A percentile compares a stretch with the other conserved stretches of the same genome.
Conservation (phyloP, 2,113 vertebrate species). For the Tringa solitaria region DNA sequence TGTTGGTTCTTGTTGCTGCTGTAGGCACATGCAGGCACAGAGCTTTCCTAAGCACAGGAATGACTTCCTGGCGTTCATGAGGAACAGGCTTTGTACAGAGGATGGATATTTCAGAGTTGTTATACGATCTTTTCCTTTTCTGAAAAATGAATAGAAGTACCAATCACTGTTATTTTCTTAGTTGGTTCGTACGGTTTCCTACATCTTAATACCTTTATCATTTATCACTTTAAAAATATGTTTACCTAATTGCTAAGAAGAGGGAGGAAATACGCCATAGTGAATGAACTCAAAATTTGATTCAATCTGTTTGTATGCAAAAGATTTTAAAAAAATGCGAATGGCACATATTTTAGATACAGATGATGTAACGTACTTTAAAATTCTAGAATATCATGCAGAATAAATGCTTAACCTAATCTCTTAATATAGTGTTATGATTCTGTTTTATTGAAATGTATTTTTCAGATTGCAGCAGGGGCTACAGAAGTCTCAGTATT, state of each 20-base stretch:
- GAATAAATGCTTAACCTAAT: not conserved
- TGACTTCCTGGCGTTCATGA: not conserved
- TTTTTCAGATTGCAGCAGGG: conserved; percentile 87
- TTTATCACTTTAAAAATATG: not conserved
- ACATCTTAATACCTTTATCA: not conserved
- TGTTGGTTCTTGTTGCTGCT: not conserved
- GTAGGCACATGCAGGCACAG: not conserved
- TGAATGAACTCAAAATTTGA: not conserved
- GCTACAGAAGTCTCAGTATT: conserved; percentile 92
- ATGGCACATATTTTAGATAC: not conserved
- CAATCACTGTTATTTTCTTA: not conserved
- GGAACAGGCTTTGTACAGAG: not conserved
- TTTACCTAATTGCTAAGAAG: not conserved
- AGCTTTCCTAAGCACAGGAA: not conserved
- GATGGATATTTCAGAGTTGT: not conserved
- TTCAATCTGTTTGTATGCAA: not conserved
- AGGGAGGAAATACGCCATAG: not conserved
- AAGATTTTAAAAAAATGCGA: not conserved
- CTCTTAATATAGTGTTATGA: not conserved
- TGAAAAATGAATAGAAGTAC: not conserved
- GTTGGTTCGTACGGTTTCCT: not conserved
- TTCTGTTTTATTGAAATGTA: conserved; percentile 17
- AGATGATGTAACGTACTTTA: not conserved
- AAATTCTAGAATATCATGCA: not conserved
- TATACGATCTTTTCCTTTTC: not conserved